A percentile compares a stretch with the other conserved stretches of the same genome.
Evolutionary conservation across 1,140 invertebrate species (phyloP).

Genomic region (Pseudomyrmex sp.): DNA sequence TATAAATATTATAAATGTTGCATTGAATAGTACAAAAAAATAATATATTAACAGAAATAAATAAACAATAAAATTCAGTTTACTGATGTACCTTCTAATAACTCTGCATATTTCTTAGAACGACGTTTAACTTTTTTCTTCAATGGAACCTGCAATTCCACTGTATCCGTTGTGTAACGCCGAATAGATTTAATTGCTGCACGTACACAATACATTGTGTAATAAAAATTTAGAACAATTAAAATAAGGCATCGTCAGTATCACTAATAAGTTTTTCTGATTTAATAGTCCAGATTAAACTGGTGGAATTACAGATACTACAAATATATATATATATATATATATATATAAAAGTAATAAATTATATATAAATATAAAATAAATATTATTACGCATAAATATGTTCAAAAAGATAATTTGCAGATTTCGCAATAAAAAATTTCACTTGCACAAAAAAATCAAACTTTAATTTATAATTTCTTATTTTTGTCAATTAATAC

Average conservation of each 20-base stretch:
- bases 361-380: too few species aligned
- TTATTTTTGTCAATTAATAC: neutral
- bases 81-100: constrained; percentile 84
- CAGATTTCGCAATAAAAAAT: neutral
- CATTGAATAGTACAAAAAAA: neutral
- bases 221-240: neutral
- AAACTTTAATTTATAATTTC: neutral
- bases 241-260: too few species aligned
- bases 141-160: constrained; percentile 26
- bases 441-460: too few species aligned
- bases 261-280: too few species aligned
- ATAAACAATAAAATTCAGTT: too few species aligned
- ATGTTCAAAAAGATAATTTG: too few species aligned
- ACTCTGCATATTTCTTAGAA: constrained; percentile 83
- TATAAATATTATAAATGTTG: constrained; percentile 30
- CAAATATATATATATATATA: too few species aligned
- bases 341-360: too few species aligned
- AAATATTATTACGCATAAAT: too few species aligned
- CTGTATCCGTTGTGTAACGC: constrained; percentile 59
- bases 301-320: too few species aligned
- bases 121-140: constrained; percentile 79
- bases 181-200: constrained; percentile 43
- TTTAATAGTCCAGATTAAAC: too few species aligned
- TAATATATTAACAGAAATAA: too few species aligned
- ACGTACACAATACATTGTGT: constrained; percentile 2